These are phyloP conservation scores for Hetaerina titia DNA, from an alignment of 2,888 invertebrate species.

Conservation along the genomic window DNA sequence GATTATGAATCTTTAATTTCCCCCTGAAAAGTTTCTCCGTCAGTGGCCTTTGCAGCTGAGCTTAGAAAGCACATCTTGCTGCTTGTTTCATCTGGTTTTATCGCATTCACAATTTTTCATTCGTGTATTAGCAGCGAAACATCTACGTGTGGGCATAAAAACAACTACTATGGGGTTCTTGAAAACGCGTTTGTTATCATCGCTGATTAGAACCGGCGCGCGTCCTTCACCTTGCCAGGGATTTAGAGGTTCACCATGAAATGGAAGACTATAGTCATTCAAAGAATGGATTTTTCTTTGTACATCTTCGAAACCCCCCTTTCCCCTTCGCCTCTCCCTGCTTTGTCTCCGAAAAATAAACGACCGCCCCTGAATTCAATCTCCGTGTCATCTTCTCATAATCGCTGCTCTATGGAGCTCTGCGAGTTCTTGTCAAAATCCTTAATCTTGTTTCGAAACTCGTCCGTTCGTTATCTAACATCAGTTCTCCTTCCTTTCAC, in stretches of 20 bases:
- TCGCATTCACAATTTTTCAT: too few species aligned
- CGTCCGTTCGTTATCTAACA: constrained; percentile 29
- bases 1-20: too few species aligned
- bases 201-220: neutral
- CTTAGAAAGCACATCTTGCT: too few species aligned
- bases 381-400: constrained; percentile 35
- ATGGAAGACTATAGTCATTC: neutral
- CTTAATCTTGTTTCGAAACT: constrained; percentile 35
- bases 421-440: constrained; percentile 15
- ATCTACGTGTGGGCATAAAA: too few species aligned
- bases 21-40: too few species aligned
- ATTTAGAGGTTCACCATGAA: neutral
- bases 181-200: too few species aligned
- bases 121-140: too few species aligned
- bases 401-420: neutral
- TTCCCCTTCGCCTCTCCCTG: neutral
- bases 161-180: too few species aligned
- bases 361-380: constrained; percentile 26
- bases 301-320: neutral
- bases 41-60: too few species aligned
- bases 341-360: constrained; percentile 23
- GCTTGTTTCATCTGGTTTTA: too few species aligned
- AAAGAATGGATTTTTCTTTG: neutral
- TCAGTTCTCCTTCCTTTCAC: neutral
- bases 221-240: neutral